Evolutionary conservation across 2,888 invertebrate genomes (phyloP).

Genomic region (Meiosimyza decipiens): DNA sequence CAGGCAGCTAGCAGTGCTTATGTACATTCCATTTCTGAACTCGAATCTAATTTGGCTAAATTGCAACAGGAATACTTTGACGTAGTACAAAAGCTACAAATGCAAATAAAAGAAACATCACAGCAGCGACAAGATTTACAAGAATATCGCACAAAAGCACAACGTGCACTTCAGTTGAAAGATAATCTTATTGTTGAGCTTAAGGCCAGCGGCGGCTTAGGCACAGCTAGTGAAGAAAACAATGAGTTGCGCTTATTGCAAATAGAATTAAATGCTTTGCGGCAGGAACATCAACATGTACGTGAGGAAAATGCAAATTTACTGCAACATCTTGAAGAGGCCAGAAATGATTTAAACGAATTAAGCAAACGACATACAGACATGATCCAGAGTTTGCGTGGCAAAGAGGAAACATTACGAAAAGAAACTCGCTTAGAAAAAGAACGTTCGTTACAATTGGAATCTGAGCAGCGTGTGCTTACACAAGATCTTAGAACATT

Average conservation of each 20-base stretch:
- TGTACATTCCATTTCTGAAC: constrained; percentile 61
- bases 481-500: constrained; percentile 64
- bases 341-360: constrained; percentile 44
- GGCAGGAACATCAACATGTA: constrained; percentile 58
- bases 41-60: constrained; percentile 65
- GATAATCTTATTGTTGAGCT: constrained; percentile 78
- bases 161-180: constrained; percentile 80
- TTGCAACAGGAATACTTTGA: constrained; percentile 67
- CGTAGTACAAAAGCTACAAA: constrained; percentile 68
- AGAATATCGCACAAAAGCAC: constrained; percentile 83
- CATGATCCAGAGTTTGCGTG: constrained; percentile 46
- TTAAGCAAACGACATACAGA: constrained; percentile 50
- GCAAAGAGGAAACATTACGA: constrained; percentile 50
- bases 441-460: constrained; percentile 66
- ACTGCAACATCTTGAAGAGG: constrained; percentile 51
- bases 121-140: constrained; percentile 72
- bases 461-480: constrained; percentile 63
- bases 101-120: constrained; percentile 67
- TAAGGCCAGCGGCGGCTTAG: constrained; percentile 54
- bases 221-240: constrained; percentile 47
- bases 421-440: constrained; percentile 63
- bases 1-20: constrained; percentile 54
- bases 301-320: constrained; percentile 53
- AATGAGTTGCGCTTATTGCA: constrained; percentile 63
- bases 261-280: constrained; percentile 73